Conservation (phyloP, 53 echinoderm and acorn worm species). For the Henricia sp. region DNA sequence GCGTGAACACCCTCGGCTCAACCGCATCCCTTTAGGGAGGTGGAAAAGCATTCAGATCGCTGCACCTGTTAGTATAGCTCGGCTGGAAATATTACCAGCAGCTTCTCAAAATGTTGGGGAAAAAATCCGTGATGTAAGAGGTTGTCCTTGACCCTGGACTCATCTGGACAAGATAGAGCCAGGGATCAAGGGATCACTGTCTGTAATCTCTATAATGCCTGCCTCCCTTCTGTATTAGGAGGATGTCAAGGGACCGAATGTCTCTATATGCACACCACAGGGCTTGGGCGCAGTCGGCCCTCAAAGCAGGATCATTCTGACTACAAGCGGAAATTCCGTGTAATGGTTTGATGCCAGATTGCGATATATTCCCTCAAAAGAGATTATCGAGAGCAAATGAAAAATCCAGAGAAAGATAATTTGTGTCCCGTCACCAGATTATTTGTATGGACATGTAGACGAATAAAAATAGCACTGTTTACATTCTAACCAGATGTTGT, state of each 20-base stretch:
- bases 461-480: too few species aligned
- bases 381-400: too few species aligned
- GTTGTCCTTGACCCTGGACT: conserved; percentile 26
- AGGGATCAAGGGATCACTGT: conserved; percentile 33
- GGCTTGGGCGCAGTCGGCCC: neutral
- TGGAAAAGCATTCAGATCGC: neutral
- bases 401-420: too few species aligned
- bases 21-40: conserved; percentile 1
- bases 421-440: too few species aligned
- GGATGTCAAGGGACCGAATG: conserved; percentile 15
- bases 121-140: neutral
- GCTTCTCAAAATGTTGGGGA: neutral
- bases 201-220: conserved; percentile 10
- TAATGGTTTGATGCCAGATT: conserved; percentile 9
- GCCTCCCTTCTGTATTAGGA: neutral
- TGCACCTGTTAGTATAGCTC: neutral
- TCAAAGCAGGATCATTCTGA: neutral
- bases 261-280: neutral
- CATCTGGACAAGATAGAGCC: conserved; percentile 29
- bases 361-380: too few species aligned
- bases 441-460: too few species aligned
- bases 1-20: too few species aligned
- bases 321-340: conserved; percentile 18
- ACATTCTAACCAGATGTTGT: too few species aligned
- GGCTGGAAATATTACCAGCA: neutral